Conservation (phyloP, 2,113 vertebrate species). For the Ophiodon elongatus region DNA sequence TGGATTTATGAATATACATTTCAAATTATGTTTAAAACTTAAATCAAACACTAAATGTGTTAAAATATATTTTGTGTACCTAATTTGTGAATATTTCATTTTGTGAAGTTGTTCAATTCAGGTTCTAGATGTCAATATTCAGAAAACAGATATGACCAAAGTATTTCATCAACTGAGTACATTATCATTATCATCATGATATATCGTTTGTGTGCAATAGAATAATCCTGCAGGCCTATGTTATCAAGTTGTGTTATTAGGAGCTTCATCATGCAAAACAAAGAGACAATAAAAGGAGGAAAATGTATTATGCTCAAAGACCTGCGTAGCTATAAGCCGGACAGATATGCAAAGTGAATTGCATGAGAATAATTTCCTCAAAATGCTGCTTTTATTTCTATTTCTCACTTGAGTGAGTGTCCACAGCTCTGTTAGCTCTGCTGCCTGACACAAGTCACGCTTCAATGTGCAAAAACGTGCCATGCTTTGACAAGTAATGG, state of each 20-base stretch:
- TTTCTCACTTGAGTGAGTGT: neutral
- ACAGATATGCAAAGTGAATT: neutral
- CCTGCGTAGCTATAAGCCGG: neutral
- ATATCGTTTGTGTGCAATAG: neutral
- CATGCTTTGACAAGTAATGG: slow-evolving; percentile 6
- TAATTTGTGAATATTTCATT: neutral
- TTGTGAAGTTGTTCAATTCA: neutral
- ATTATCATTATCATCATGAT: too few relatives aligned
- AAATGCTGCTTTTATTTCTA: slow-evolving; percentile 5
- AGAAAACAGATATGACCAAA: neutral
- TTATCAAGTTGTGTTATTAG: neutral
- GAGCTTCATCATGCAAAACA: neutral
- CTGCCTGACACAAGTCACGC: neutral
- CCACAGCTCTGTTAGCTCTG: slow-evolving; percentile 1
- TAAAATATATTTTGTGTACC: neutral
- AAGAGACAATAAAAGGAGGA: neutral
- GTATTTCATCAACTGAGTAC: too few relatives aligned
- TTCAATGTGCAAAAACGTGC: slow-evolving; percentile 32
- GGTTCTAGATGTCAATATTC: neutral
- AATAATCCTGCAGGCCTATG: neutral
- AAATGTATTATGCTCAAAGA: neutral
- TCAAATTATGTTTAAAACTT: neutral
- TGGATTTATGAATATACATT: neutral
- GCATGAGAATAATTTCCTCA: slow-evolving; percentile 8
- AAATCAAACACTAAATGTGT: neutral